phyloP scores from a whole-genome alignment of 2,113 vertebrate species.

The Circaetus gallicus region DNA sequence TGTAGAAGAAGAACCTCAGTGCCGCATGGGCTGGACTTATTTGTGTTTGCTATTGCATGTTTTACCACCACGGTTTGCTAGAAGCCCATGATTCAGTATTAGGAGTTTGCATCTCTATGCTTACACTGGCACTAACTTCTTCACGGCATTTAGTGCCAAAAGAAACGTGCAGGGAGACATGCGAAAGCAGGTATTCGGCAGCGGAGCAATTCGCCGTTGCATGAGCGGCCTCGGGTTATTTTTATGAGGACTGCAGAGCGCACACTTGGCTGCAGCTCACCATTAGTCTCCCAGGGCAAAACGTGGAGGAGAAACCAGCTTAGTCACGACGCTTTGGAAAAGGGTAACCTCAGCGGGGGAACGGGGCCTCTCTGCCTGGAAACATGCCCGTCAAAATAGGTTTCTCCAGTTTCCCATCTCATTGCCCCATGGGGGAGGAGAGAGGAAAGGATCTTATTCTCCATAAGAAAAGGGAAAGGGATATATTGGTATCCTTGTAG shows the following conservation, averaged over 20 bases:
- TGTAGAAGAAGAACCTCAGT: not conserved
- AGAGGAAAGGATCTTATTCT: not conserved
- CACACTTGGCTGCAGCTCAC: not conserved
- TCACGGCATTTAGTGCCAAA: not conserved
- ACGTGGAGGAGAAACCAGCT: conserved; percentile 4
- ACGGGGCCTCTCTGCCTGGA: not conserved
- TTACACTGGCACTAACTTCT: not conserved
- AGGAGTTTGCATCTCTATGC: not conserved
- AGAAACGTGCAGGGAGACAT: not conserved
- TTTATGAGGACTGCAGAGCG: not conserved
- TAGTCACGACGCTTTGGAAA: not conserved
- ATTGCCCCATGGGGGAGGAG: not conserved
- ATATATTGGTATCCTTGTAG: no score
- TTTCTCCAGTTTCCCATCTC: conserved; percentile 3
- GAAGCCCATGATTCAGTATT: not conserved
- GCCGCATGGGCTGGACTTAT: not conserved
- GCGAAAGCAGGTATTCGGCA: not conserved
- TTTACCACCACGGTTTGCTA: not conserved
- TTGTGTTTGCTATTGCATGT: not conserved
- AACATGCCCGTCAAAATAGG: not conserved
- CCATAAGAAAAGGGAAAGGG: not conserved
- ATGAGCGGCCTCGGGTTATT: not conserved
- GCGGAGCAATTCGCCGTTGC: not conserved
- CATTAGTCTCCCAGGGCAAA: not conserved
- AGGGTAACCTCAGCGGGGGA: not conserved